phyloP scores from a whole-genome alignment of 2,797 vertebrate genomes.

The Anabacerthia variegaticeps region DNA sequence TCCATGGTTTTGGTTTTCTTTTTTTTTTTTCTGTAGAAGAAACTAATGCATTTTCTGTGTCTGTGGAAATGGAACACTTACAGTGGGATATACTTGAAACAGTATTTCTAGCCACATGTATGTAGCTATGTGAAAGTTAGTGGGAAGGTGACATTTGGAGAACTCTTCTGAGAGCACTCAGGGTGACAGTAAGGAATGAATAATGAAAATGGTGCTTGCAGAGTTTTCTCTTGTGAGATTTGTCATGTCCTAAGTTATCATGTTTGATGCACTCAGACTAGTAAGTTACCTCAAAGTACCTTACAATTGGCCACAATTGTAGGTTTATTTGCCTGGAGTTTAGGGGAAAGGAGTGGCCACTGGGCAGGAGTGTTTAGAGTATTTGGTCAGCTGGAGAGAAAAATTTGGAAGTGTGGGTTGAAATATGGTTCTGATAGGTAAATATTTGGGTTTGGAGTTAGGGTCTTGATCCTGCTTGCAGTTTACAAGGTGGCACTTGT shows the following conservation, averaged over 20 bases:
- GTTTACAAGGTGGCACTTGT: background rate
- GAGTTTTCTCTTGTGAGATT: conserved; percentile 26
- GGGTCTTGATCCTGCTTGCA: background rate
- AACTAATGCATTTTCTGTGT: conserved; percentile 61
- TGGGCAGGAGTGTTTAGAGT: background rate
- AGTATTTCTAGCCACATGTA: background rate
- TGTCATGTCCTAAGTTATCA: background rate
- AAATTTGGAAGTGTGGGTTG: background rate
- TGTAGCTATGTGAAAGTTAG: conserved; percentile 10
- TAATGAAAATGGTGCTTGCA: conserved; percentile 43
- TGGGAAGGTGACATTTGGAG: conserved; percentile 47
- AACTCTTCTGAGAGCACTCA: conserved; percentile 39
- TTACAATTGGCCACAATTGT: background rate
- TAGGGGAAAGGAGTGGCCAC: background rate
- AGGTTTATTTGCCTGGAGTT: background rate
- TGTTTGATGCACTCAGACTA: background rate
- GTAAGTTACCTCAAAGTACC: background rate
- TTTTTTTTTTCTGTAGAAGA: background rate
- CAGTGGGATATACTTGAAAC: background rate
- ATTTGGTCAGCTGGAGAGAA: background rate
- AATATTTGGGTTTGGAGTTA: background rate
- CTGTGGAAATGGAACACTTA: background rate
- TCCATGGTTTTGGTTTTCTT: background rate
- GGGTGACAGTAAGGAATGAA: conserved; percentile 52
- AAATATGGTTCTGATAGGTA: background rate